A percentile compares a stretch with the other conserved stretches of the same genome.
phyloP scores from a whole-genome alignment of 2,888 invertebrate species.

The Lathronympha strigana region DNA sequence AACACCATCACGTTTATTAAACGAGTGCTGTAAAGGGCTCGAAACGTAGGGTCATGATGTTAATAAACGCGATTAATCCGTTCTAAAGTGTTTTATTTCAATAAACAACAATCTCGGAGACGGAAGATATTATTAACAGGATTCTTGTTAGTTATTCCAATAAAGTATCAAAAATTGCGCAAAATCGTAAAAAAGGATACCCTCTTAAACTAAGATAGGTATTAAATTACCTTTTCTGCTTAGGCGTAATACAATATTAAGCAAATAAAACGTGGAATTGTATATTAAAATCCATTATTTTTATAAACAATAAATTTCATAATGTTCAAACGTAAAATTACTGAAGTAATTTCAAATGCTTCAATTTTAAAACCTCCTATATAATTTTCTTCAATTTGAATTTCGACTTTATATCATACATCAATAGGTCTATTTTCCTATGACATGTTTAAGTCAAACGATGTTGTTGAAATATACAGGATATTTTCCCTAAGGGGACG shows the following conservation, averaged over 20 bases:
- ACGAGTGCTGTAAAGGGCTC: too few relatives aligned
- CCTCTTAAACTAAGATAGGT: not conserved
- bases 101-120: too few relatives aligned
- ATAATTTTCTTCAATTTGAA: not conserved
- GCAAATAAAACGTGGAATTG: not conserved
- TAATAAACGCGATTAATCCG: too few relatives aligned
- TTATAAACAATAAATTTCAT: constrained; percentile 15
- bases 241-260: not conserved
- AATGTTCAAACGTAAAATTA: constrained; percentile 8
- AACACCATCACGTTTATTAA: too few relatives aligned
- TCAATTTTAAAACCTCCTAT: not conserved
- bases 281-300: not conserved
- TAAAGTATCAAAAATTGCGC: too few relatives aligned
- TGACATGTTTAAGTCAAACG: not conserved
- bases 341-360: not conserved
- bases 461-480: not conserved
- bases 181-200: too few relatives aligned
- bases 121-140: too few relatives aligned
- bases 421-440: not conserved
- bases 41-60: too few relatives aligned
- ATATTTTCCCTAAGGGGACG: constrained; percentile 15
- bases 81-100: too few relatives aligned
- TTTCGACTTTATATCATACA: not conserved
- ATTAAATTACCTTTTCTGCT: not conserved
- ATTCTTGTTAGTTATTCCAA: too few relatives aligned